Percentiles rank a stretch among this genome's conserved stretches.
Conservation (phyloP, 2,888 invertebrate species). For the Napeogenes inachia region DNA sequence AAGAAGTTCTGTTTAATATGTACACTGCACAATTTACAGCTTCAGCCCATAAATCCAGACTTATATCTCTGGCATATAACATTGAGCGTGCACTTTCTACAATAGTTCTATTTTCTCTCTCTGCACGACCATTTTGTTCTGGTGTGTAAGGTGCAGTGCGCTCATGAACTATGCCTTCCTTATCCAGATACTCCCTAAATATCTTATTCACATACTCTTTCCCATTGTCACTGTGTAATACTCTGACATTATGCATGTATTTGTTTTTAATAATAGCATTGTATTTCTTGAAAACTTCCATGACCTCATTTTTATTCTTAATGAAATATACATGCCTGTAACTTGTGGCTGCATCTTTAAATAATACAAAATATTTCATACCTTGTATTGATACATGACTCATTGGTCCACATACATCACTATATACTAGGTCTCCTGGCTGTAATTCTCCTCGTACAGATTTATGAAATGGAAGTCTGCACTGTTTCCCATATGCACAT, state of each 20-base stretch:
- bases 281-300: slow-evolving; percentile 32
- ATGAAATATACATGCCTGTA: slow-evolving; percentile 28
- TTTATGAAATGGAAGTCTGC: slow-evolving; percentile 11
- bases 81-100: slow-evolving; percentile 38
- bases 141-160: slow-evolving; percentile 38
- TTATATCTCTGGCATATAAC: slow-evolving; percentile 32
- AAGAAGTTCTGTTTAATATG: slow-evolving; percentile 38
- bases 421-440: slow-evolving; percentile 19
- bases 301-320: slow-evolving; percentile 35
- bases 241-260: slow-evolving; percentile 28
- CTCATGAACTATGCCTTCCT: slow-evolving; percentile 36
- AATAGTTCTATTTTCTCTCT: slow-evolving; percentile 39
- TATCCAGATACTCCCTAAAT: slow-evolving; percentile 30
- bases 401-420: slow-evolving; percentile 25
- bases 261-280: slow-evolving; percentile 32
- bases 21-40: slow-evolving; percentile 39
- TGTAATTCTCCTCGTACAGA: slow-evolving; percentile 12
- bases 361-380: slow-evolving; percentile 26
- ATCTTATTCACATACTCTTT: slow-evolving; percentile 29
- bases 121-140: slow-evolving; percentile 39
- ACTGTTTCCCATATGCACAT: slow-evolving; percentile 22
- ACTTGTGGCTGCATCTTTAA: slow-evolving; percentile 23
- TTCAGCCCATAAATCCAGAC: slow-evolving; percentile 35
- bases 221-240: slow-evolving; percentile 36
- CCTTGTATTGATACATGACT: slow-evolving; percentile 15